phyloP scores from a whole-genome alignment of 1,140 invertebrate genomes.

The Copidosoma floridanum region DNA sequence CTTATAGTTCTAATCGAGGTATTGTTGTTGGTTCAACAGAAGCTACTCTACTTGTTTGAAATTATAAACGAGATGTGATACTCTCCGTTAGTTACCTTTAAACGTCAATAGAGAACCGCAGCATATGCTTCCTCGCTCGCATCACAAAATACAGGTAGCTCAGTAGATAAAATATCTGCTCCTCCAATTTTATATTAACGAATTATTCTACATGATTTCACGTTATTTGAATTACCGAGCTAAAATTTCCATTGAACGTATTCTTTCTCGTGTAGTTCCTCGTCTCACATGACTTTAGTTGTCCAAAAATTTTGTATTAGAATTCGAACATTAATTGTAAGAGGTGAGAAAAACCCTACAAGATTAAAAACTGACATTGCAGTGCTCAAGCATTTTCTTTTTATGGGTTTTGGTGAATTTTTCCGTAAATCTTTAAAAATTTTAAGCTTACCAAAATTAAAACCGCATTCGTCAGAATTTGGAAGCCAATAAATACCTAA shows the following conservation, averaged over 20 bases:
- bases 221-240: background rate
- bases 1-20: constrained; percentile 1
- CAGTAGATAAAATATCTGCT: background rate
- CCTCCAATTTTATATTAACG: background rate
- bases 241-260: background rate
- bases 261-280: background rate
- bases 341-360: background rate
- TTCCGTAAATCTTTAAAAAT: too few relatives aligned
- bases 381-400: too few relatives aligned
- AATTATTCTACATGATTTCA: background rate
- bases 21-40: background rate
- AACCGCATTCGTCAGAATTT: too few relatives aligned
- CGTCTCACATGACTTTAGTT: constrained; percentile 11
- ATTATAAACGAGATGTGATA: background rate
- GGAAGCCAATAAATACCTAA: too few relatives aligned
- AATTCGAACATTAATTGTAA: background rate
- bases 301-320: background rate
- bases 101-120: background rate
- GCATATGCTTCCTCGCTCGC: constrained; percentile 2
- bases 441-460: too few relatives aligned
- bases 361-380: background rate
- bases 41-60: background rate
- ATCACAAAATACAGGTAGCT: constrained; percentile 4
- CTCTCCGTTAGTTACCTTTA: background rate
- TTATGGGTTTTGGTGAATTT: too few relatives aligned